A percentile compares a stretch with the other conserved stretches of the same genome.
Evolutionary conservation across 2,797 vertebrate genomes (phyloP).

Genomic region (Smutsia temminckii): DNA sequence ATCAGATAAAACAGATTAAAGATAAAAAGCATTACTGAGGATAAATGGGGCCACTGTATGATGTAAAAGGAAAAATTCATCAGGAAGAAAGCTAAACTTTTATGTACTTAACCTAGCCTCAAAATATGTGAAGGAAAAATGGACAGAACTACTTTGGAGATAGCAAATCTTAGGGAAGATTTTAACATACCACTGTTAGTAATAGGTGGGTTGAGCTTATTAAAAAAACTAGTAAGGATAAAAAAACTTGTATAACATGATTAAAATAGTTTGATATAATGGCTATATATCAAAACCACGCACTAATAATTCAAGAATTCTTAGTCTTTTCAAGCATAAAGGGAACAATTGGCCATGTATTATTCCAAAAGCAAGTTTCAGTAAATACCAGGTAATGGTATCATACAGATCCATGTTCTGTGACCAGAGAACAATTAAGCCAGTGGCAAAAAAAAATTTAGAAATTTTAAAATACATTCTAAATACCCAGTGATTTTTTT

Average conservation of each 20-base stretch:
- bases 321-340: constrained; percentile 41
- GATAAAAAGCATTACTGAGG: background rate
- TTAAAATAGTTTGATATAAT: constrained; percentile 46
- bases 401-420: constrained; percentile 13
- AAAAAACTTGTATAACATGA: constrained; percentile 38
- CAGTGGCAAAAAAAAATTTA: background rate
- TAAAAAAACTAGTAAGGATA: constrained; percentile 42
- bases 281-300: background rate
- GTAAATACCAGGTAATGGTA: constrained; percentile 19
- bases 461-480: constrained; percentile 41
- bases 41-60: background rate
- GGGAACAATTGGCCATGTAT: background rate
- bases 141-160: background rate
- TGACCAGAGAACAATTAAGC: background rate
- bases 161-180: constrained; percentile 1
- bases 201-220: constrained; percentile 40
- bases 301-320: constrained; percentile 26
- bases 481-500: background rate
- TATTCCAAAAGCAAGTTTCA: constrained; percentile 49
- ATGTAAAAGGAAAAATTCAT: constrained; percentile 19
- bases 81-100: constrained; percentile 31
- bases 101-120: constrained; percentile 10
- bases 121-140: constrained; percentile 35
- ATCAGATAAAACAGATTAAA: constrained; percentile 26
- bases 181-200: constrained; percentile 11